Evolutionary conservation across 2,113 vertebrate genomes (phyloP), one percentile per base, ranked within the genome.

Genomic region (Lepus timidus): DNA sequence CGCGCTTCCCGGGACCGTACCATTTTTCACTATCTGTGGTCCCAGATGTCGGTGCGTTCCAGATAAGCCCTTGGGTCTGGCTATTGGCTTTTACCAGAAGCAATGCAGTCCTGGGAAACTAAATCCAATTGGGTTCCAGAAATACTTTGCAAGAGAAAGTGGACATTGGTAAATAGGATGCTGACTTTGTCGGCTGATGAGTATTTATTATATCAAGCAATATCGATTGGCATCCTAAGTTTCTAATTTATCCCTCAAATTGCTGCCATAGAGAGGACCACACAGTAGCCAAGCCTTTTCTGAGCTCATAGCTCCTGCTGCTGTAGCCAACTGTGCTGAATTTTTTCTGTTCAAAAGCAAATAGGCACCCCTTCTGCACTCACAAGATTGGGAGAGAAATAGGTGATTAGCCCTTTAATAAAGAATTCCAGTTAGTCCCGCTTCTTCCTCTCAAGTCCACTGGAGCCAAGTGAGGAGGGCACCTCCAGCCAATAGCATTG

Each of bases 21-120:
- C 95, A 90, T 93, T 95, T 86, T 90, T 91, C 92, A 85, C 85
- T 86, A 29, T 93, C 90, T 52, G 87, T 19, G 19, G 58, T 36
- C 81, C 78, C 94, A 92, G 96, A 83, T 94, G 81, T 65, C 96
- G 89, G 84, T 75, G 76, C 9, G 0, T 82, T 81, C 44, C 92
- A 84, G 70, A 52, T 52, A 78, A 64, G 70, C 85, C 44, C 62
- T 51, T 65, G 76, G 83, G 49, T 68, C 44, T 88, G 71, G 55
- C 89, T 64, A 76, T 36, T 61, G 85, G 95, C 81, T 93, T 90
- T 88, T 90, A 78, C 23, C 64, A 51, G 85, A 52, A 89, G 78
- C 27, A 44, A 16, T 8, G 16, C 33, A 27, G 23, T 70, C 76
- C n/a, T 49, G 62, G n/a, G 84, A 76, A 33, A 70, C 31, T 20